Conservation (phyloP, 2,888 invertebrate species). For the Acheta domesticus region DNA sequence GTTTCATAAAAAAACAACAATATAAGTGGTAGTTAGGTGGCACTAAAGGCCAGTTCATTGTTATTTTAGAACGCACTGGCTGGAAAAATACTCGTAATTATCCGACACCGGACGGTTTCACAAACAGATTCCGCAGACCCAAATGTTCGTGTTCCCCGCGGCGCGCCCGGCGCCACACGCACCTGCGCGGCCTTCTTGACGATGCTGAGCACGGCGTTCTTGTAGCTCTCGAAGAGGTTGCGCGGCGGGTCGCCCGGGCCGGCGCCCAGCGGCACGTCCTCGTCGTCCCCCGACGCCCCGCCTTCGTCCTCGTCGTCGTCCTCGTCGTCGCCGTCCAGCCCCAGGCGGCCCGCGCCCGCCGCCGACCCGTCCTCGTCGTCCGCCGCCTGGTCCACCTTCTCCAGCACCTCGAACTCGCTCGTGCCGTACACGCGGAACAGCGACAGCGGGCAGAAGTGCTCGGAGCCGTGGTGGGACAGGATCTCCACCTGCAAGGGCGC, state of each 20-base stretch:
- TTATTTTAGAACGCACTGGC: too few relatives aligned
- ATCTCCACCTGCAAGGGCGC: constrained; percentile 58
- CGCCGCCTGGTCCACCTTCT: constrained; percentile 70
- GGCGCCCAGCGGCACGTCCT: constrained; percentile 41
- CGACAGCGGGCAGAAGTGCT: constrained; percentile 98
- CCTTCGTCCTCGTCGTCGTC: constrained; percentile 41
- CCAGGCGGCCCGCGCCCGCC: constrained; percentile 37
- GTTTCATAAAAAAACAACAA: too few relatives aligned
- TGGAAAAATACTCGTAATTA: too few relatives aligned
- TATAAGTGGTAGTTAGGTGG: too few relatives aligned
- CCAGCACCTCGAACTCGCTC: constrained; percentile 85
- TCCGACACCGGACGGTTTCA: too few relatives aligned
- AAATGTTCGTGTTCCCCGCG: too few relatives aligned
- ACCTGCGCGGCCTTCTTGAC: constrained; percentile 78
- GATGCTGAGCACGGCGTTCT: constrained; percentile 87
- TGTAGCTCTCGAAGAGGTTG: constrained; percentile 80
- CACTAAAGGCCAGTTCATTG: too few relatives aligned
- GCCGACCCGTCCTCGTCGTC: constrained; percentile 45
- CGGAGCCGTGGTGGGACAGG: constrained; percentile 89
- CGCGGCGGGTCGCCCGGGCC: constrained; percentile 55
- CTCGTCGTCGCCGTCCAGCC: constrained; percentile 49
- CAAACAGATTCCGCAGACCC: too few relatives aligned
- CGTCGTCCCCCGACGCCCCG: constrained; percentile 44
- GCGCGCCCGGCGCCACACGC: neutral
- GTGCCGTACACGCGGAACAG: constrained; percentile 90